Base-by-base conservation (phyloP, 1,140 invertebrate genomes). In the Nephotettix cincticeps region DNA sequence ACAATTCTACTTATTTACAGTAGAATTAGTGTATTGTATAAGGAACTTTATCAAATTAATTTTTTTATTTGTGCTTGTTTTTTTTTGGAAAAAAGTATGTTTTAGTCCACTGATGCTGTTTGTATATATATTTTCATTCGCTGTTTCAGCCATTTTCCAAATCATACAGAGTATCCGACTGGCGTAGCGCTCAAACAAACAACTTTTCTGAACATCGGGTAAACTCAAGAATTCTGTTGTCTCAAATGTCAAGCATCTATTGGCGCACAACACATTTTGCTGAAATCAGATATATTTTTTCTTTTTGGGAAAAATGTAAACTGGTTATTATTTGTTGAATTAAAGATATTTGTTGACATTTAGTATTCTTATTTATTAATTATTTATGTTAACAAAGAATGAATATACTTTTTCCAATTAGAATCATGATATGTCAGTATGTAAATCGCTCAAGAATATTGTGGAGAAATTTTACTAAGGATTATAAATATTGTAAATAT, bases 151-250 rank as follows among this genome's bases (percentile, higher is more conserved):
- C 72, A 88, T 98, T 76, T 98, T 98, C 86, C 95, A 98, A 87
- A 96, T 98, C 76, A 96, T 98, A 76, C 95, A 97, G 82, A 93
- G 94, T 77, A 94, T 97, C 82, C 85, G 94, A 78, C 88, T 93
- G 84, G 92, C 90, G 80, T 95, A 92, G 87, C 75, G 64, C 25
- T 30, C 27, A 43, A 25, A 36, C 54, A 56, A 1, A 43, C 14
- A 51, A n/a, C 14, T 27, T 27, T 27, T 27, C 56, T 4, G 23
- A 61, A 25, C 32, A 36, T 61, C 4, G 27, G 13, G 13, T 25
- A 29, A 61, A 61, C 25, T 29, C 56, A 29, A 61, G 27, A 61
- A 27, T 61, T 61, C 25, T 6, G 6, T 23, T 61, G 56, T 61
- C 56, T 61, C 56, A 61, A 61, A 61, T 25, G 13, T 27, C 21